Conservation (phyloP, 1,140 invertebrate genomes). For the Drosophila rhopaloa region DNA sequence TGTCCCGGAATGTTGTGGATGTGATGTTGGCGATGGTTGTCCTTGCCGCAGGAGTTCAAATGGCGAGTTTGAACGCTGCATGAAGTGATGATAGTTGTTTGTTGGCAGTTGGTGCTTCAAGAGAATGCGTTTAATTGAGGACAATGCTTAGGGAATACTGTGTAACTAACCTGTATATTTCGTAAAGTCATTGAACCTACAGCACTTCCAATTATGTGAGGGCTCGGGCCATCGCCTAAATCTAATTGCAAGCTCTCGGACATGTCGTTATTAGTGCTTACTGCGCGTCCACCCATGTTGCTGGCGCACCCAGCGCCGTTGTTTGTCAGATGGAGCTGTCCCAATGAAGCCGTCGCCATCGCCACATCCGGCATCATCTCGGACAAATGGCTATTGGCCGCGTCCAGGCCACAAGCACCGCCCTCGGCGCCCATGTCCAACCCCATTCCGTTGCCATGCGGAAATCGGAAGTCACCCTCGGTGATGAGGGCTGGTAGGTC, state of each 20-base stretch:
- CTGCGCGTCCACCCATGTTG: constrained; percentile 30
- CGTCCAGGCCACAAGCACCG: constrained; percentile 64
- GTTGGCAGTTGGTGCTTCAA: constrained; percentile 73
- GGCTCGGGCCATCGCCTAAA: constrained; percentile 90
- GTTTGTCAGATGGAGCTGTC: constrained; percentile 86
- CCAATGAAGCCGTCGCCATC: constrained; percentile 92
- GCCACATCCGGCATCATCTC: constrained; percentile 95
- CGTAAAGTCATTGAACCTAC: constrained; percentile 64
- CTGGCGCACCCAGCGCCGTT: constrained; percentile 31
- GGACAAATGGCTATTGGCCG: constrained; percentile 88
- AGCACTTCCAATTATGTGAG: constrained; percentile 85
- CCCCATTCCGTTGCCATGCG: constrained; percentile 64
- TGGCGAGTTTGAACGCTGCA: constrained; percentile 80
- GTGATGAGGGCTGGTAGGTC: constrained; percentile 88
- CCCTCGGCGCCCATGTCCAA: constrained; percentile 57
- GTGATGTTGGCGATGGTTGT: constrained; percentile 73
- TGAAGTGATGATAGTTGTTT: constrained; percentile 76
- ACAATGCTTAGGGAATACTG: background rate
- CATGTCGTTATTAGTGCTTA: constrained; percentile 64
- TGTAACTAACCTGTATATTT: constrained; percentile 66
- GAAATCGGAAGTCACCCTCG: constrained; percentile 86
- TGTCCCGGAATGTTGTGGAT: constrained; percentile 70
- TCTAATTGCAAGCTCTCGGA: constrained; percentile 88
- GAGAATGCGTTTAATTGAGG: background rate
- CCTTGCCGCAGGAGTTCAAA: constrained; percentile 75